phyloP scores from a whole-genome alignment of 2,113 vertebrate species.

The Sclerurus mexicanus region DNA sequence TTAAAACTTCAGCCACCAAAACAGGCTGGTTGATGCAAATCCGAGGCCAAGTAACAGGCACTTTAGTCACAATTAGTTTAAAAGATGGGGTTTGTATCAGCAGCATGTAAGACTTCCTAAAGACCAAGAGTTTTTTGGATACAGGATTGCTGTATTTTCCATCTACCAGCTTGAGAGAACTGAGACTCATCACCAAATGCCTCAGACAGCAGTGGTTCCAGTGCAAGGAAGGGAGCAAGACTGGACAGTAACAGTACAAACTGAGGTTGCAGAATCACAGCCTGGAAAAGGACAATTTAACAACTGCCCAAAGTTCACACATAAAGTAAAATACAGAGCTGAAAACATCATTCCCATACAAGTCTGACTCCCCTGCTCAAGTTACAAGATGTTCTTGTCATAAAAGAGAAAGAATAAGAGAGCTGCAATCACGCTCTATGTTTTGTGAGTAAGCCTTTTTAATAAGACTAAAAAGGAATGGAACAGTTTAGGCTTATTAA shows the following conservation, averaged over 20 bases:
- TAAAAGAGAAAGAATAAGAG: not conserved
- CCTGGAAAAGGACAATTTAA: not conserved
- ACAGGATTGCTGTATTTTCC: not conserved
- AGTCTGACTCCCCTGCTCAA: not conserved
- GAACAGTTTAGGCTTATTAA: not conserved
- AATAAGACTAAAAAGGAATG: not conserved
- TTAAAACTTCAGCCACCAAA: not conserved
- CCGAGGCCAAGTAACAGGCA: not conserved
- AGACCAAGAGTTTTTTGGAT: not conserved
- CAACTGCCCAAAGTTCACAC: not conserved
- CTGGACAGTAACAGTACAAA: not conserved
- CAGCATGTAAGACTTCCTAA: not conserved
- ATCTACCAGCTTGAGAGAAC: not conserved
- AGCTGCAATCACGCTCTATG: not conserved
- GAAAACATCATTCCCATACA: not conserved
- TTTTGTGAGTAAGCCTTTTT: not conserved
- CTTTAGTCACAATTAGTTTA: not conserved
- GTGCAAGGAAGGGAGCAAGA: not conserved
- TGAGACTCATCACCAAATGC: not conserved
- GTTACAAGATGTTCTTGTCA: not conserved
- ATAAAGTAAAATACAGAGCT: not conserved
- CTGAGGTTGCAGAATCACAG: not conserved
- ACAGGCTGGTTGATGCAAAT: not conserved
- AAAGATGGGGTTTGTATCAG: not conserved
- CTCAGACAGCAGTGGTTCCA: not conserved